phyloP scores from a whole-genome alignment of 2,888 invertebrate genomes.

The Cephonodes hylas region DNA sequence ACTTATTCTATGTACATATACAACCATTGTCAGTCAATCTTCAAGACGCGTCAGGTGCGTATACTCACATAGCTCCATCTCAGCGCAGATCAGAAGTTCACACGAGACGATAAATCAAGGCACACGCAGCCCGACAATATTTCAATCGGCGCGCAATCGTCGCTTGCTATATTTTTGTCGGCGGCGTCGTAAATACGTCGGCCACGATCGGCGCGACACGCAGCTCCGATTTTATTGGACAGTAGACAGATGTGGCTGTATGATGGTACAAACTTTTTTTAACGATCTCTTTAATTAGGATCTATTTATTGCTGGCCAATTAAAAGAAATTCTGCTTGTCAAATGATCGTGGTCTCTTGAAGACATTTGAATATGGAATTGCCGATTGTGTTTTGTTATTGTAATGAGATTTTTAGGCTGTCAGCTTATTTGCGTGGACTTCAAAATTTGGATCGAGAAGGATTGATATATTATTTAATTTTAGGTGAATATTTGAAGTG shows the following conservation, averaged over 20 bases:
- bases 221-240: conserved; percentile 8
- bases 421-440: background rate
- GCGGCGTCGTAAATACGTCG: conserved; percentile 68
- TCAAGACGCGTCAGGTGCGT: background rate
- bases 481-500: no score
- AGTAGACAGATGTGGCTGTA: background rate
- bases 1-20: no score
- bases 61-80: background rate
- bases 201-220: conserved; percentile 33
- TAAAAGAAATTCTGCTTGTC: background rate
- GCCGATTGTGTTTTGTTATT: background rate
- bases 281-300: background rate
- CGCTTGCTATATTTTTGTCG: conserved; percentile 67
- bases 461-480: no score
- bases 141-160: conserved; percentile 61
- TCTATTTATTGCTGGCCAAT: background rate
- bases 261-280: background rate
- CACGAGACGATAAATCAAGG: background rate
- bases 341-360: background rate
- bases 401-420: background rate
- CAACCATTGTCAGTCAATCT: background rate
- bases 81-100: background rate
- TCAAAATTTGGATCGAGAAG: no score
- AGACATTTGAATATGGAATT: no score
- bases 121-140: conserved; percentile 38